These are phyloP conservation scores for Oryzias javanicus DNA, from an alignment of 2,113 vertebrate genomes.

Conservation along the genomic window DNA sequence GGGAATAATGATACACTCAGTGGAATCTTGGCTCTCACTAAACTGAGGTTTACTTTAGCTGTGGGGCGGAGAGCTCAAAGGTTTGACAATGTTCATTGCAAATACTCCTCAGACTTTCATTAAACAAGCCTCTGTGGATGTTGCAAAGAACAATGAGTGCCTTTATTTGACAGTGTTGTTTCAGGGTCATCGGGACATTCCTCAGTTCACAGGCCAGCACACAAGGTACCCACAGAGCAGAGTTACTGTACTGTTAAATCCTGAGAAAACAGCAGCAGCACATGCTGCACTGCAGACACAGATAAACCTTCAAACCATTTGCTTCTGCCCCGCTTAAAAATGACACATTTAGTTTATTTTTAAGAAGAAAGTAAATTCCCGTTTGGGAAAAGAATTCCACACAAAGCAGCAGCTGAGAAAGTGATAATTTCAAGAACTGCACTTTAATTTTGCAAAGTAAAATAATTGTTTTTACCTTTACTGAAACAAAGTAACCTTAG, in stretches of 20 bases:
- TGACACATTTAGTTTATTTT: constrained; percentile 32
- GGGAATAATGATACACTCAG: constrained; percentile 12
- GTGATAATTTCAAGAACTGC: not conserved
- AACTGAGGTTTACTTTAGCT: constrained; percentile 20
- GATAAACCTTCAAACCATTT: constrained; percentile 8
- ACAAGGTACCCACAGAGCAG: constrained; percentile 39
- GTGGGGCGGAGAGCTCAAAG: constrained; percentile 14
- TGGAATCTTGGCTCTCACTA: not conserved
- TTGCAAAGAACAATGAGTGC: constrained; percentile 59
- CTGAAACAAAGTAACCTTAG: too few relatives aligned
- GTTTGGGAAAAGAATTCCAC: constrained; percentile 29
- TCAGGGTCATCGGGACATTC: constrained; percentile 68
- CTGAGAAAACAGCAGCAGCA: constrained; percentile 20
- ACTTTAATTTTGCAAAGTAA: not conserved
- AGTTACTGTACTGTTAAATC: constrained; percentile 47
- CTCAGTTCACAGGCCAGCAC: constrained; percentile 50
- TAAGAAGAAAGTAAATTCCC: constrained; percentile 30
- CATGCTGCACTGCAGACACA: not conserved
- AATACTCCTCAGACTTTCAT: constrained; percentile 61
- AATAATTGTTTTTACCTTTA: not conserved
- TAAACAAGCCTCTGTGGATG: constrained; percentile 48
- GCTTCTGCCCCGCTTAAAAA: constrained; percentile 9
- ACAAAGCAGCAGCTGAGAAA: constrained; percentile 11
- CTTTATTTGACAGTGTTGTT: constrained; percentile 59
- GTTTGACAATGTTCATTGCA: constrained; percentile 42